phyloP scores from a whole-genome alignment of 2,113 vertebrate genomes.

The Strigops habroptila region DNA sequence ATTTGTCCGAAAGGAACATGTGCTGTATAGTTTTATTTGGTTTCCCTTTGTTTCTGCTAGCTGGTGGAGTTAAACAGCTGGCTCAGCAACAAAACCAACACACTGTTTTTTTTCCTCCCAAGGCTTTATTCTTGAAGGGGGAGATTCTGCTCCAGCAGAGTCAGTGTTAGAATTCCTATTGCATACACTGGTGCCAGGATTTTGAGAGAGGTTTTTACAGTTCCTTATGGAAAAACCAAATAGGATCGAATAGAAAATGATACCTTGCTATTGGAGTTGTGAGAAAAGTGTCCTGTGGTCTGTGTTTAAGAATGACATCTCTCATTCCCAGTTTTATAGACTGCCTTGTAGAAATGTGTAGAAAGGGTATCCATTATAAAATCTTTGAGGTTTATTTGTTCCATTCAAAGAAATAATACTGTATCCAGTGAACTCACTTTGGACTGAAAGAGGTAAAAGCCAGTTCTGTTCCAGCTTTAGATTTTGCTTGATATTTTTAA shows the following conservation, averaged over 20 bases:
- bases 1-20: not conserved
- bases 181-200: not conserved
- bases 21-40: slow-evolving; percentile 10
- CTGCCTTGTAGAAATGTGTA: not conserved
- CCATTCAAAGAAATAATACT: not conserved
- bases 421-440: not conserved
- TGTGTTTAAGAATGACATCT: not conserved
- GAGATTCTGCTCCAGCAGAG: slow-evolving; percentile 20
- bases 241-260: not conserved
- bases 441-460: not conserved
- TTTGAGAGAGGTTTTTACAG: slow-evolving; percentile 9
- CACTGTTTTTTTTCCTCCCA: not conserved
- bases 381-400: slow-evolving; percentile 6
- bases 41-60: slow-evolving; percentile 47
- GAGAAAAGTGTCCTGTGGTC: not conserved
- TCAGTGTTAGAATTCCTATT: not conserved
- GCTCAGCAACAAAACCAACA: slow-evolving; percentile 47
- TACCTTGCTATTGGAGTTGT: not conserved
- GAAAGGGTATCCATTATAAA: slow-evolving; percentile 19
- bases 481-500: slow-evolving; percentile 21
- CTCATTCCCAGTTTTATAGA: not conserved
- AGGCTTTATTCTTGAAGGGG: slow-evolving; percentile 31
- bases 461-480: slow-evolving; percentile 9
- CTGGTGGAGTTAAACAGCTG: slow-evolving; percentile 41
- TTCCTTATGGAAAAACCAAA: slow-evolving; percentile 24